Conservation (phyloP, 2,797 vertebrate species). For the Paratrypauchen microcephalus region DNA sequence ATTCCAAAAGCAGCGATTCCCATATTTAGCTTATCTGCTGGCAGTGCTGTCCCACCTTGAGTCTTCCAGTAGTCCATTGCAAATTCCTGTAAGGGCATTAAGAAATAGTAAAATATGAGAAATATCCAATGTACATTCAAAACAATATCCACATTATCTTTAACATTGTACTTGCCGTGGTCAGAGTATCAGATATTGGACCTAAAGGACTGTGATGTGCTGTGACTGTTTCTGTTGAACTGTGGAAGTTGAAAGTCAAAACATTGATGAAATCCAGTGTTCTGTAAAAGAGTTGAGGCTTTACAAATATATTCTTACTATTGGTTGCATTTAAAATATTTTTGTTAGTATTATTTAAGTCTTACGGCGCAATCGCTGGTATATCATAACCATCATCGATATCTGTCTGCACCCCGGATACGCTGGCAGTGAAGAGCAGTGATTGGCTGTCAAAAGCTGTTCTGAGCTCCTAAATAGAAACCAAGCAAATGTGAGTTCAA, state of each 20-base stretch:
- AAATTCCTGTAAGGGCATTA: conserved; percentile 55
- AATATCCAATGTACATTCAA: no score
- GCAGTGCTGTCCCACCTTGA: conserved; percentile 50
- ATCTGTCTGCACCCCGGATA: conserved; percentile 49
- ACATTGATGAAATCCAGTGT: conserved; percentile 76
- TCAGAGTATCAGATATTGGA: conserved; percentile 59
- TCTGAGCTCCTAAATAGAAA: conserved; percentile 59
- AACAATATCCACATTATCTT: no score
- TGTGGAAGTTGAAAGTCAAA: conserved; percentile 78
- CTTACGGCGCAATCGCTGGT: conserved; percentile 61
- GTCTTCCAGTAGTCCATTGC: conserved; percentile 75
- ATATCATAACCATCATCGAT: conserved; percentile 52
- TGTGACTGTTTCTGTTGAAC: conserved; percentile 69
- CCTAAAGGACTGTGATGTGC: conserved; percentile 80
- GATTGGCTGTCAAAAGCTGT: conserved; percentile 36
- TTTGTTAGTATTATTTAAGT: not conserved
- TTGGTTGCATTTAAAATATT: not conserved
- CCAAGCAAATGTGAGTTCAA: not conserved
- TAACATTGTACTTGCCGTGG: conserved; percentile 54
- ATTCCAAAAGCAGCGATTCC: conserved; percentile 76
- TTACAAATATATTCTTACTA: not conserved
- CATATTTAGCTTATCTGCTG: conserved; percentile 72
- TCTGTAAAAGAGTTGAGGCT: conserved; percentile 42
- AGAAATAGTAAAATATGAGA: no score
- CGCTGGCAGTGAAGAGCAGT: conserved; percentile 69